phyloP scores from a whole-genome alignment of 2,113 vertebrate species.

The Ginglymostoma cirratum region DNA sequence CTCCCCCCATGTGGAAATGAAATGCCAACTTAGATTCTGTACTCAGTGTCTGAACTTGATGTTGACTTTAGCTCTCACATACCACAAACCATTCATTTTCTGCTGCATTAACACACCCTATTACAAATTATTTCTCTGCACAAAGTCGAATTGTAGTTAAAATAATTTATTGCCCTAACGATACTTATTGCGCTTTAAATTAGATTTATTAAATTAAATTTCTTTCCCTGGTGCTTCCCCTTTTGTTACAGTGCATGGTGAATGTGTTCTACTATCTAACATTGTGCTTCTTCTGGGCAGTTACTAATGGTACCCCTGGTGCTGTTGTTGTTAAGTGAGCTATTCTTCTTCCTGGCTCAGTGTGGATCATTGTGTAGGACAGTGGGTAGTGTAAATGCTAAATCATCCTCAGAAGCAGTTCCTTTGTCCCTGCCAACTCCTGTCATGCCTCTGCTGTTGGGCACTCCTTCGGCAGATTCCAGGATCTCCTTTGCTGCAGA shows the following conservation, averaged over 20 bases:
- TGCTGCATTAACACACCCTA: neutral
- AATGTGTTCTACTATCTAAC: neutral
- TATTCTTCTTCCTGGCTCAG: neutral
- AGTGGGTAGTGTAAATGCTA: neutral
- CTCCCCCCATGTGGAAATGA: neutral
- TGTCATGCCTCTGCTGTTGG: neutral
- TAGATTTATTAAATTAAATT: no score
- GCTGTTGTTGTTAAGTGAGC: neutral
- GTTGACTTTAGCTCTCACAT: neutral
- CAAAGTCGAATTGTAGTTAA: neutral
- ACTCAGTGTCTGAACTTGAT: neutral
- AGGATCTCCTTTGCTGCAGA: no score
- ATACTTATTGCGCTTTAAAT: neutral
- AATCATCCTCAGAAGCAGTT: neutral
- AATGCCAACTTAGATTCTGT: neutral
- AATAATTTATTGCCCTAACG: neutral
- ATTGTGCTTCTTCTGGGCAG: neutral
- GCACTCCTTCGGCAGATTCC: neutral
- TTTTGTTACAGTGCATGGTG: neutral
- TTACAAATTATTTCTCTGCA: constrained; percentile 11
- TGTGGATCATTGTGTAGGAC: neutral
- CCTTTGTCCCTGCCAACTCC: neutral
- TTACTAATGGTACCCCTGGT: neutral
- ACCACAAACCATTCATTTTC: neutral
- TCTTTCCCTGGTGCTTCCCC: constrained; percentile 1